Evolutionary conservation across 2,888 invertebrate species (phyloP), one percentile per base, ranked within the genome.

Genomic region (Anorthoa munda): DNA sequence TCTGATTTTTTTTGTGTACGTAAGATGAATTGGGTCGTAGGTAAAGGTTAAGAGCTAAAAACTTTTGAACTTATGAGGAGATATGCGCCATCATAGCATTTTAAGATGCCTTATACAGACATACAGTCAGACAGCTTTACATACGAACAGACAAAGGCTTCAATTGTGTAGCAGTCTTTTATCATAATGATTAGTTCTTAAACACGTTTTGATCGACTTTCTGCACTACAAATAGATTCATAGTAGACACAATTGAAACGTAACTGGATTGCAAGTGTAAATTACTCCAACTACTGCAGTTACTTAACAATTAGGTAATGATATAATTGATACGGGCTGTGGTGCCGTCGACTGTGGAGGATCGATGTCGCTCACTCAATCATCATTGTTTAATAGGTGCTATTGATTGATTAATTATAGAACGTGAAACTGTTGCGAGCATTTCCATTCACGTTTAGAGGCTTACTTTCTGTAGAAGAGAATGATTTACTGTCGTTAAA

Each of bases 321-420:
- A 58, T 53, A 64, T 77, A 77, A 77, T 81, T 81, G 70, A 81
- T 82, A 70, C 51, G 66, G 66, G 66, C 76, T 58, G 69, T 7
- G 21, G 26, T 13, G 51, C 53, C 5, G 17, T 50, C 63, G 18
- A 55, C 56, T 50, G 48, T 21, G 18, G 13, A 69, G 17, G 31
- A 66, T 9, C 48, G 66, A 39, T 21, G 46, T 13, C 23, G 11
- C 48, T 18, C 51, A 63, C 51, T 23, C 50, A 51, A 64, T 67
- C 68, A 68, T 55, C 7, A 46, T 70, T 66, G 51, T 46, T 18
- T 70, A 64, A 76, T 55, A 23, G 17, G 18, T 48, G 23, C 15
- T 74, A 48, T 78, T 59, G 18, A 31, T 77, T 53, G 13, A 26
- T 60, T 39, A 45, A 39, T 39, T 39, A 39, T 39, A 39, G 39